These are phyloP conservation scores for Camelus bactrianus DNA, from an alignment of 2,113 vertebrate genomes.

Conservation along the genomic window DNA sequence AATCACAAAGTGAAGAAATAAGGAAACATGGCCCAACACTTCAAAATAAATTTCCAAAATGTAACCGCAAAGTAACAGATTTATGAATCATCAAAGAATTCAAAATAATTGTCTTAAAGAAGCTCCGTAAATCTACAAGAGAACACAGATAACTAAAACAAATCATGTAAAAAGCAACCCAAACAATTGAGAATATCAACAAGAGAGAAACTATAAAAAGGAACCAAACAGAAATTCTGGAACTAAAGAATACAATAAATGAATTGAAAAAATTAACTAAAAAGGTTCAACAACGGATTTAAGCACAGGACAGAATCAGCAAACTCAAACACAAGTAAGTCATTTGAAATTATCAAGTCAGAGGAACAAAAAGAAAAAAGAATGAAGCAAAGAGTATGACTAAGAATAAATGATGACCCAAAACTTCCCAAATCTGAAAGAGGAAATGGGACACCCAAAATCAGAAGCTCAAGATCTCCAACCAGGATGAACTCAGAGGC, in stretches of 20 bases:
- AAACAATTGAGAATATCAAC: background rate
- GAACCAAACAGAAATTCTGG: background rate
- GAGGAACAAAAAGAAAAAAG: background rate
- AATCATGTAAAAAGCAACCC: background rate
- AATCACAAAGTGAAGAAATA: background rate
- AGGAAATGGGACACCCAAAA: background rate
- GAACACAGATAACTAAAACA: background rate
- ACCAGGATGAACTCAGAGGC: background rate
- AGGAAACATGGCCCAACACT: background rate
- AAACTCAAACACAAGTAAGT: background rate
- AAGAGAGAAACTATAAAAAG: background rate
- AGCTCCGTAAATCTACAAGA: background rate
- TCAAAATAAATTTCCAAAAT: background rate
- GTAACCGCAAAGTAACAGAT: background rate
- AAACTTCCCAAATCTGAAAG: background rate
- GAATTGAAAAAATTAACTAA: background rate
- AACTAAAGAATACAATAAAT: background rate
- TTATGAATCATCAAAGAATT: background rate
- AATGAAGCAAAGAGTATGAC: background rate
- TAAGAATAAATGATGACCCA: background rate
- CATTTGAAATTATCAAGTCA: too few relatives aligned
- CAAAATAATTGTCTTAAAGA: background rate
- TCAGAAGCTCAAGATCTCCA: background rate
- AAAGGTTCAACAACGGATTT: background rate
- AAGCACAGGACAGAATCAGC: background rate